Base-by-base conservation (phyloP, 2,113 vertebrate species). In the Phainopepla nitens region DNA sequence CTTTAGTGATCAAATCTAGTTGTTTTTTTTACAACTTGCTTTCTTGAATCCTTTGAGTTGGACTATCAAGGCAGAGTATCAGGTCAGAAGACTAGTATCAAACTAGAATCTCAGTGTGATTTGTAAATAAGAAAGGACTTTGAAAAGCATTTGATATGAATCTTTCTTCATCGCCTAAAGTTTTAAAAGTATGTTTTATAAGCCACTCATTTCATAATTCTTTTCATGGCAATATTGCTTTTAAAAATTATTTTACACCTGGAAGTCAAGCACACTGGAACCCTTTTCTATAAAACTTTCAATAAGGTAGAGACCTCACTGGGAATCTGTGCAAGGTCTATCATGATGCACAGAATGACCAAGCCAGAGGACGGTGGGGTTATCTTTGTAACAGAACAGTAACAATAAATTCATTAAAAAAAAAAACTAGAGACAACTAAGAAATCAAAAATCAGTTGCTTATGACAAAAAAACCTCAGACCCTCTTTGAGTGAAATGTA, bases 21-120 rank as follows among this genome's bases (percentile, higher is more conserved):
- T 66, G 25, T 44, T 83, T 86, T 83, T 83, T 78, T 66, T 50
- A 62, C 64, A 75, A 23, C 47, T 64, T 94, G 51, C 22, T n/a
- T 93, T 94, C 94, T 62, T 83, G 64, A 89, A 83, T 92, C 54
- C 60, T 93, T 88, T 90, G 72, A 93, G 28, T 83, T 39, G 53
- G 35, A 71, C 76, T 77, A 78, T 72, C 71, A 93, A 83, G 93
- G 60, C 58, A 92, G 68, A 90, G 66, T 57, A 51, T 31, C 35
- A 78, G 47, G 39, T 66, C 87, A 54, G 80, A 89, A 81, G 80
- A 77, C 39, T 28, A 78, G 51, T 58, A 66, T 77, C 60, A 77
- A 92, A 36, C 42, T 70, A 71, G 54, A 72, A 51, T 50, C 54
- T 89, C 68, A 62, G 54, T 23, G n/a, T 71, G 44, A 90, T 81